A percentile compares a stretch with the other conserved stretches of the same genome.
These are phyloP conservation scores for Trichogramma evanescens DNA, from an alignment of 2,888 invertebrate species.

Conservation along the genomic window DNA sequence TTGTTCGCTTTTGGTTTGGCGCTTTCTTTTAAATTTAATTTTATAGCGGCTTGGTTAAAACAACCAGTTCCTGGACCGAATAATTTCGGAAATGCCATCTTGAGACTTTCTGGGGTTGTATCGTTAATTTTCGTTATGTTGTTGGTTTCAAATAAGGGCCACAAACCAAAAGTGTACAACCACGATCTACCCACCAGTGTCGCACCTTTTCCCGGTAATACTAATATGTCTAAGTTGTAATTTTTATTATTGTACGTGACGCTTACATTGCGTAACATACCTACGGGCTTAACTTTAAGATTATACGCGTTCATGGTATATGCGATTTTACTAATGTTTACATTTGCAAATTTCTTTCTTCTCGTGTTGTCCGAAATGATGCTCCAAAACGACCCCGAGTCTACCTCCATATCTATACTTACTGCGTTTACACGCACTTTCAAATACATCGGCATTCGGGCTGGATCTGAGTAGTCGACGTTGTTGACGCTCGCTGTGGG, in stretches of 20 bases:
- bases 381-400: constrained; percentile 24
- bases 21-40: constrained; percentile 15
- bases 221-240: background rate
- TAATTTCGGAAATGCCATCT: constrained; percentile 10
- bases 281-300: constrained; percentile 14
- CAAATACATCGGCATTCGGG: too few species aligned
- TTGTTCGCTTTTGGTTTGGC: constrained; percentile 9
- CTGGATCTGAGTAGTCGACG: too few species aligned
- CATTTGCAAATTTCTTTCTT: constrained; percentile 18
- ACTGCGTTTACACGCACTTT: constrained; percentile 9
- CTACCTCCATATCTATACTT: constrained; percentile 23
- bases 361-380: constrained; percentile 20
- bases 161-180: background rate
- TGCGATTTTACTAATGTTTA: constrained; percentile 11
- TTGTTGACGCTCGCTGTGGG: too few species aligned
- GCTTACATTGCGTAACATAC: constrained; percentile 10
- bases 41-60: constrained; percentile 12
- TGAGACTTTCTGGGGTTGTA: constrained; percentile 1
- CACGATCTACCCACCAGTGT: background rate
- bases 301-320: constrained; percentile 21
- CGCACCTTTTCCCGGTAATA: constrained; percentile 20
- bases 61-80: constrained; percentile 16
- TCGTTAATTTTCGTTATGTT: background rate
- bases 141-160: background rate
- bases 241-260: constrained; percentile 18